Evolutionary conservation across 2,888 invertebrate species (phyloP).

Genomic region (Charanyca ferruginea): DNA sequence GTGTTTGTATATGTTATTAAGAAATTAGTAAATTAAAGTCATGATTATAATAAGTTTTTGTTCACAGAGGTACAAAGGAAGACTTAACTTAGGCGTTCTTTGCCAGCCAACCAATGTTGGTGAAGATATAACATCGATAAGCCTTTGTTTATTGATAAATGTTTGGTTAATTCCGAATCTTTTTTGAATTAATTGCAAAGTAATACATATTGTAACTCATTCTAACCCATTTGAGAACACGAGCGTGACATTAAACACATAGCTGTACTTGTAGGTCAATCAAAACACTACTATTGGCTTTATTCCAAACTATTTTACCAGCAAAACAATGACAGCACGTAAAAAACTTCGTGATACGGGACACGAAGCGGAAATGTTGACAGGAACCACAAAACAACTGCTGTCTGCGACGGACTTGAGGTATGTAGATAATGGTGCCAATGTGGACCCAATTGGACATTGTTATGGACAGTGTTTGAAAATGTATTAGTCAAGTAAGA

Average conservation of each 20-base stretch:
- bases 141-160: no score
- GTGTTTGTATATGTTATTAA: not conserved
- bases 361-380: slow-evolving; percentile 44
- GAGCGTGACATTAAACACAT: slow-evolving; percentile 13
- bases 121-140: no score
- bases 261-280: slow-evolving; percentile 6
- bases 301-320: slow-evolving; percentile 34
- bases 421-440: slow-evolving; percentile 21
- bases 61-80: no score
- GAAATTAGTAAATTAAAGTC: no score
- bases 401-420: slow-evolving; percentile 10
- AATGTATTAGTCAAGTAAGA: not conserved
- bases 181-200: not conserved
- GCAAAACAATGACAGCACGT: slow-evolving; percentile 39
- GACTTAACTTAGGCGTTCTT: no score
- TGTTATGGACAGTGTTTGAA: not conserved
- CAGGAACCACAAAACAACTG: slow-evolving; percentile 28
- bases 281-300: slow-evolving; percentile 22
- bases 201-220: not conserved
- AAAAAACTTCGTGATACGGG: slow-evolving; percentile 49
- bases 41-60: no score
- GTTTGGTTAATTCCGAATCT: not conserved
- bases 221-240: not conserved
- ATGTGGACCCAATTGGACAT: slow-evolving; percentile 39
- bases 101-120: no score